Evolutionary conservation across 2,113 vertebrate species (phyloP).

Genomic region (Panthera leo): DNA sequence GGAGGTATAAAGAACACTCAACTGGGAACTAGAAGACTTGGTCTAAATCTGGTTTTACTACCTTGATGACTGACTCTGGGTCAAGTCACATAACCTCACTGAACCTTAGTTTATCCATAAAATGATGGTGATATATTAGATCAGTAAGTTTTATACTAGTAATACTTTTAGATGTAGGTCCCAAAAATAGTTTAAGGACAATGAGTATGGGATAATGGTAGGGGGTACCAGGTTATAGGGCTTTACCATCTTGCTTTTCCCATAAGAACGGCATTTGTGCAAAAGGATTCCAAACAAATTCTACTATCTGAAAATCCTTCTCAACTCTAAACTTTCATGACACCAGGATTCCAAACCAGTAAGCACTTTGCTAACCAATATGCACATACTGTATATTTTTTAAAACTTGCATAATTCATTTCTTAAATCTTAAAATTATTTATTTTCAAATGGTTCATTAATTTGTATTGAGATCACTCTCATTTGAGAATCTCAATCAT

Average conservation of each 20-base stretch:
- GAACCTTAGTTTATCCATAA: background rate
- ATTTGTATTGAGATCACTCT: constrained; percentile 16
- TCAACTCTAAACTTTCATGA: constrained; percentile 36
- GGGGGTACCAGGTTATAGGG: background rate
- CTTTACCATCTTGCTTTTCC: background rate
- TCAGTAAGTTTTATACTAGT: background rate
- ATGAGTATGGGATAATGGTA: background rate
- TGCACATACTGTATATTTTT: background rate
- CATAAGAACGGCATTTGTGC: background rate
- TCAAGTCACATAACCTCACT: background rate
- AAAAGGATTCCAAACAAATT: constrained; percentile 6
- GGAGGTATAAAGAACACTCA: background rate
- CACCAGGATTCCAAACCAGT: constrained; percentile 9
- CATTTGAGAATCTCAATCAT: constrained; percentile 24
- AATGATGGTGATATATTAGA: background rate
- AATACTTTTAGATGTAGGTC: background rate
- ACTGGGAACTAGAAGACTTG: background rate
- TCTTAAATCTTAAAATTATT: constrained; percentile 31
- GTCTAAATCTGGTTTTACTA: constrained; percentile 43
- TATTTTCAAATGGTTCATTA: constrained; percentile 52
- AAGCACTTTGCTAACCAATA: constrained; percentile 24
- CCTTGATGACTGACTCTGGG: background rate
- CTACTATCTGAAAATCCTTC: constrained; percentile 10
- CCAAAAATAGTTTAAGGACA: background rate
- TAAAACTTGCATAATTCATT: constrained; percentile 4